Evolutionary conservation across 2,113 vertebrate genomes (phyloP).

Genomic region (Typhlomys cinereus): DNA sequence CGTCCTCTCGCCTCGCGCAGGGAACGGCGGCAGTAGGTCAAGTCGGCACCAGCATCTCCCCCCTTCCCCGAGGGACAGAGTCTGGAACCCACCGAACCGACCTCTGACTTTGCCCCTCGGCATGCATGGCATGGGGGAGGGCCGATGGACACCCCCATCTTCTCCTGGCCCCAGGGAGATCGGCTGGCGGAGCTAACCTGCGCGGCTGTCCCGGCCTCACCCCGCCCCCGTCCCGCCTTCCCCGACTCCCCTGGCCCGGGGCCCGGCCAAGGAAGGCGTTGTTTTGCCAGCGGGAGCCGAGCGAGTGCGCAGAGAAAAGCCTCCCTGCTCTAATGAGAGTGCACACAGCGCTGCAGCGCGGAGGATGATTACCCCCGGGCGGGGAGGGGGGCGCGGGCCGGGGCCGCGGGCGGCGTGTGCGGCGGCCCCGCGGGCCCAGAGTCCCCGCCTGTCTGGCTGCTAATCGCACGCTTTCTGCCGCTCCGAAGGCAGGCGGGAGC

Average conservation of each 20-base stretch:
- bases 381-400: slow-evolving; percentile 61
- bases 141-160: background rate
- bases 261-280: slow-evolving; percentile 82
- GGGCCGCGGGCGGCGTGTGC: slow-evolving; percentile 82
- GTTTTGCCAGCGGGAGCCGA: slow-evolving; percentile 85
- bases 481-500: slow-evolving; percentile 83
- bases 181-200: slow-evolving; percentile 58
- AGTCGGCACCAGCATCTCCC: background rate
- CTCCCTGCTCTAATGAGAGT: slow-evolving; percentile 80
- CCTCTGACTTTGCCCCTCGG: slow-evolving; percentile 41
- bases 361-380: slow-evolving; percentile 77
- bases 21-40: slow-evolving; percentile 31
- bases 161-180: background rate
- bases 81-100: background rate
- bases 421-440: slow-evolving; percentile 73
- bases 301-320: slow-evolving; percentile 81
- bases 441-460: slow-evolving; percentile 84
- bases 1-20: slow-evolving; percentile 37
- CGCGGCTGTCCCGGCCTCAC: slow-evolving; percentile 35
- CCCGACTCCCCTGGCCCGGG: slow-evolving; percentile 71
- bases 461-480: slow-evolving; percentile 86
- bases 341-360: slow-evolving; percentile 78
- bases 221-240: slow-evolving; percentile 55
- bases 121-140: background rate
- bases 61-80: background rate